Percentiles rank a stretch among this genome's conserved stretches.
phyloP scores from a whole-genome alignment of 2,797 vertebrate species.

The Poeciliopsis paucimaculata region DNA sequence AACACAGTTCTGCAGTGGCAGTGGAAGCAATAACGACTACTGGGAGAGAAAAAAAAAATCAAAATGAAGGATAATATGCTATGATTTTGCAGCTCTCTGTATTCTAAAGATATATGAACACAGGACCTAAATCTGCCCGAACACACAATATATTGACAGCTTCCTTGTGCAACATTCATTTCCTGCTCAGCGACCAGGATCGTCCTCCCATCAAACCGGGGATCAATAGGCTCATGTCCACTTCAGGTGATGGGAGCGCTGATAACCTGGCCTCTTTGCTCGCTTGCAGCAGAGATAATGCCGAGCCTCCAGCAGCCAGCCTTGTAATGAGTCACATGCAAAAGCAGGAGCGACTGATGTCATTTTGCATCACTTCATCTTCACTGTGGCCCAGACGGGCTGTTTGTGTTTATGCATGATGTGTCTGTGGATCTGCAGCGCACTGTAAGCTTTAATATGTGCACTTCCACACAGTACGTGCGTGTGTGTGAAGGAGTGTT shows the following conservation, averaged over 20 bases:
- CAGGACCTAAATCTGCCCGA: conserved; percentile 2
- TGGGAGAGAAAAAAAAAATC: not conserved
- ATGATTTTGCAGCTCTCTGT: not conserved
- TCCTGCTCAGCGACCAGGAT: conserved; percentile 44
- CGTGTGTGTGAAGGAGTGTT: conserved; percentile 26
- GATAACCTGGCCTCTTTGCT: conserved; percentile 54
- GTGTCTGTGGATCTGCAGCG: not conserved
- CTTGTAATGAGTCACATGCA: conserved; percentile 60
- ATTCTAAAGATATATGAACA: conserved; percentile 1
- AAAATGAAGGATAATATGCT: not conserved
- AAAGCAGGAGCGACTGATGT: conserved; percentile 56
- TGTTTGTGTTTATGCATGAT: conserved; percentile 4
- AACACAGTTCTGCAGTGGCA: not conserved
- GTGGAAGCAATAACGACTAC: not conserved
- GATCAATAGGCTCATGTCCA: conserved; percentile 53
- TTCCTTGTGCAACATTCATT: conserved; percentile 47
- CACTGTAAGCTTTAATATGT: conserved; percentile 12
- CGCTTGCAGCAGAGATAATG: conserved; percentile 34
- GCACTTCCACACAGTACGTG: conserved; percentile 10
- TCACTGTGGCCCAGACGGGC: conserved; percentile 28
- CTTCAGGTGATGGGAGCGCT: conserved; percentile 51
- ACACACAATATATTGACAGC: conserved; percentile 22
- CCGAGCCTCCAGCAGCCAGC: conserved; percentile 23
- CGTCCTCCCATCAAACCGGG: conserved; percentile 23
- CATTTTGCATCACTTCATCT: conserved; percentile 64